Conservation (phyloP, 2,888 invertebrate species). For the Sycophila texana region DNA sequence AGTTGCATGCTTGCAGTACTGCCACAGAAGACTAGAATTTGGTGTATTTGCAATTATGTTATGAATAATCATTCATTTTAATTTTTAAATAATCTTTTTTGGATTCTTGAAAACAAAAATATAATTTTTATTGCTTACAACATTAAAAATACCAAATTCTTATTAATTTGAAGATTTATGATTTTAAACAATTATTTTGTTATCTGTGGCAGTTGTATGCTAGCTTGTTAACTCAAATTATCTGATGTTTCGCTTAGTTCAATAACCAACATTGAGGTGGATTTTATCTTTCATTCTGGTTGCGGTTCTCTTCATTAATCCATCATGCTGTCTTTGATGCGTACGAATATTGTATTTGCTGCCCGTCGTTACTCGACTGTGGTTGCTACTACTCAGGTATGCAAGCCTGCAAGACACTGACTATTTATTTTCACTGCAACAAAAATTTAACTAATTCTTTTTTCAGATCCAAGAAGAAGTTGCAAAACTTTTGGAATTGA, state of each 20-base stretch:
- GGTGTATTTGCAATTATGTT: not conserved
- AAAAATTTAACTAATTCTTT: constrained; percentile 46
- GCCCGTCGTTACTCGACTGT: constrained; percentile 65
- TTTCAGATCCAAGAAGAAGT: constrained; percentile 91
- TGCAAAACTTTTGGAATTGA: constrained; percentile 86
- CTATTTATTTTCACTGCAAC: not conserved
- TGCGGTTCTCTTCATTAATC: constrained; percentile 59
- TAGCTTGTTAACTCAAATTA: constrained; percentile 64
- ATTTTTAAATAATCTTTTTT: constrained; percentile 1
- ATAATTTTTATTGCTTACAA: not conserved
- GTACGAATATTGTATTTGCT: constrained; percentile 65
- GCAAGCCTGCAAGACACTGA: constrained; percentile 55
- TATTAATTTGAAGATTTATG: not conserved
- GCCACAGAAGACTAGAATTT: constrained; percentile 59
- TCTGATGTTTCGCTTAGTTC: constrained; percentile 70
- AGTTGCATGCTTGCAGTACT: constrained; percentile 59
- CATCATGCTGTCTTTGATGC: constrained; percentile 69
- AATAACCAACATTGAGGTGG: constrained; percentile 70
- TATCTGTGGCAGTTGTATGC: constrained; percentile 63
- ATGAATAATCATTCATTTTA: not conserved
- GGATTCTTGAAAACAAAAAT: not conserved
- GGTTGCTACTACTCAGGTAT: constrained; percentile 69
- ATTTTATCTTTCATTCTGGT: constrained; percentile 73
- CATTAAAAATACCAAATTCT: not conserved
- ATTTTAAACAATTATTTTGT: constrained; percentile 11